Percentiles rank a stretch among this genome's conserved stretches.
Evolutionary conservation across 2,113 vertebrate genomes (phyloP).

Genomic region (Rhizomys pruinosus): DNA sequence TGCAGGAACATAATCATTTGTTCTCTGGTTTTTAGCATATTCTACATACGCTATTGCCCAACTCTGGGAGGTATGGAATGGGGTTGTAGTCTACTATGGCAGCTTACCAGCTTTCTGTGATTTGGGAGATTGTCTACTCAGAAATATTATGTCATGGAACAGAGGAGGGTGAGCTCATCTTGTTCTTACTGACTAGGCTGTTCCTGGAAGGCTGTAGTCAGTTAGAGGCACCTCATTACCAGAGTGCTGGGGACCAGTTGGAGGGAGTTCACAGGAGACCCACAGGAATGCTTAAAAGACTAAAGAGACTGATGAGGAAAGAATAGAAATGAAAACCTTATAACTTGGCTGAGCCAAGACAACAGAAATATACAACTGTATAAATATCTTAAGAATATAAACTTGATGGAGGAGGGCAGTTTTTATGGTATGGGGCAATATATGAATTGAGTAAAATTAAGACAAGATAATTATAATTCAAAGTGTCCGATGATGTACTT

Average conservation of each 20-base stretch:
- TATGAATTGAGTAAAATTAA: constrained; percentile 41
- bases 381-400: constrained; percentile 72
- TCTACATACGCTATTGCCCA: neutral
- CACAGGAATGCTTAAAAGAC: constrained; percentile 73
- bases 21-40: neutral
- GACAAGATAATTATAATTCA: constrained; percentile 55
- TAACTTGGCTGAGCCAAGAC: constrained; percentile 75
- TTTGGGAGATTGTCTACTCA: constrained; percentile 46
- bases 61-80: neutral
- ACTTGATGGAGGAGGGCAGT: constrained; percentile 21
- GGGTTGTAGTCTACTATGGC: constrained; percentile 24
- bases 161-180: constrained; percentile 72
- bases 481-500: neutral
- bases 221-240: constrained; percentile 81
- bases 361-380: constrained; percentile 70
- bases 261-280: constrained; percentile 81
- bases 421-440: constrained; percentile 51
- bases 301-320: constrained; percentile 74
- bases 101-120: constrained; percentile 51
- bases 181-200: constrained; percentile 63
- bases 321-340: constrained; percentile 75
- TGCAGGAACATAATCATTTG: neutral
- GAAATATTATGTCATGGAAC: constrained; percentile 68
- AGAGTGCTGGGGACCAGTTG: constrained; percentile 70
- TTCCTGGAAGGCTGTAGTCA: constrained; percentile 77